Evolutionary conservation across 2,797 vertebrate species (phyloP), one percentile per base, ranked within the genome.

Genomic region (Mormyrops boulengeri): DNA sequence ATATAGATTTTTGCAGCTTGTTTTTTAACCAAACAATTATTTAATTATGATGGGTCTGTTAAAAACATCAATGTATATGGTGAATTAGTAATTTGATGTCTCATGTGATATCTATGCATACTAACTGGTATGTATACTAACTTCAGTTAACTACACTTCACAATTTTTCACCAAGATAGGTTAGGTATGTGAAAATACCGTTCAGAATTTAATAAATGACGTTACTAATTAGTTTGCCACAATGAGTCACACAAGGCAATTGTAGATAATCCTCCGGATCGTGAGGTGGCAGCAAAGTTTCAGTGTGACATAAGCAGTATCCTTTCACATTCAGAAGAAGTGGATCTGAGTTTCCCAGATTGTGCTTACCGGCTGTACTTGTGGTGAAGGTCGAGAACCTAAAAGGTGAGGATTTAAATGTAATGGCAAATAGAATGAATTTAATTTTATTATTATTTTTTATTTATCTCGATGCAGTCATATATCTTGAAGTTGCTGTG

Each of bases 321-420:
- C 53, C 84, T 91, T 0, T 88, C 92, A 91, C 50, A 30, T 2
- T 11, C 2, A 19, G 19, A 89, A 92, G 90, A 93, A 90, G 90
- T 88, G 41, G 1, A 52, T 87, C 85, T 26, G 22, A 12, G 12
- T n/a, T 52, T 80, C 44, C 73, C 55, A 44, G 47, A 6, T 34
- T 3, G 22, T 86, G 87, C 66, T 88, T 90, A 88, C 38, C 66
- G 66, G 17, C 19, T 88, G 53, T 60, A 22, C 34, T 90, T 90
- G 38, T 50, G 50, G 89, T 95, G 95, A 95, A 96, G 95, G 95
- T 96, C 95, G 95, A 91, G 89, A 92, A 82, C 89, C 52, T 2
- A 77, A 91, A 55, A 38, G 69, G 93, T 94, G 89, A 94, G 94
- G 94, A 88, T 92, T 82, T 3, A 6, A 26, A 53, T 11, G 4